Conservation (phyloP, 2,113 vertebrate species). For the Amphiprion ocellaris region DNA sequence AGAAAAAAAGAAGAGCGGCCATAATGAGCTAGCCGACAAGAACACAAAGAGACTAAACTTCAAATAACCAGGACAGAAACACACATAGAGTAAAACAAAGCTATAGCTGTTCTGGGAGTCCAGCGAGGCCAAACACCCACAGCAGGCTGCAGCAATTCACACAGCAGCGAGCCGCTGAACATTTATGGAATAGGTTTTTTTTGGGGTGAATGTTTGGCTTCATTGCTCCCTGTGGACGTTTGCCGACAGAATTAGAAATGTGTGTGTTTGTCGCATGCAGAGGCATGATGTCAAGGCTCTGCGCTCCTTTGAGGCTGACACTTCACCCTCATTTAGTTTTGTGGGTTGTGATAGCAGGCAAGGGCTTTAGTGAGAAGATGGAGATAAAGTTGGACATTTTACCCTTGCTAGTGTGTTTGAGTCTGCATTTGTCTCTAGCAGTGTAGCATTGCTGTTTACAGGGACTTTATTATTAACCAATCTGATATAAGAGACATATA, state of each 20-base stretch:
- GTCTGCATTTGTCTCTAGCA: conserved; percentile 51
- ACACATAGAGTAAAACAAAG: conserved; percentile 13
- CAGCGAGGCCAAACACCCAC: conserved; percentile 43
- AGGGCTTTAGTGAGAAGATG: conserved; percentile 34
- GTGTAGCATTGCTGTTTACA: conserved; percentile 48
- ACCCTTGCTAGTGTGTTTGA: conserved; percentile 51
- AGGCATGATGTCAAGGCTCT: conserved; percentile 6
- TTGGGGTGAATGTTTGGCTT: conserved; percentile 42
- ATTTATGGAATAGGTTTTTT: conserved; percentile 43
- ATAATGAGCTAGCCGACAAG: conserved; percentile 45
- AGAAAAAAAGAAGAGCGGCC: conserved; percentile 22
- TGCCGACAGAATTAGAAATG: conserved; percentile 46
- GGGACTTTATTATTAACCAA: conserved; percentile 53
- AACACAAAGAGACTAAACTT: conserved; percentile 36
- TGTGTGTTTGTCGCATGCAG: conserved; percentile 20
- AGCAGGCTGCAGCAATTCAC: conserved; percentile 35
- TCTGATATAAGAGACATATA: conserved; percentile 66
- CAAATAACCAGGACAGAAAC: conserved; percentile 34
- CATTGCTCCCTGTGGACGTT: conserved; percentile 45
- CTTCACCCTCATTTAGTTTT: conserved; percentile 37
- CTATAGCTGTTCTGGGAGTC: conserved; percentile 28
- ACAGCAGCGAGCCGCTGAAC: conserved; percentile 23
- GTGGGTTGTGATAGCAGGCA: not conserved
- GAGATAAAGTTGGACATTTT: conserved; percentile 71
- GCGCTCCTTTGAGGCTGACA: conserved; percentile 18